Base-by-base conservation (phyloP, 2,888 invertebrate genomes). In the Pandemis cinnamomeana region DNA sequence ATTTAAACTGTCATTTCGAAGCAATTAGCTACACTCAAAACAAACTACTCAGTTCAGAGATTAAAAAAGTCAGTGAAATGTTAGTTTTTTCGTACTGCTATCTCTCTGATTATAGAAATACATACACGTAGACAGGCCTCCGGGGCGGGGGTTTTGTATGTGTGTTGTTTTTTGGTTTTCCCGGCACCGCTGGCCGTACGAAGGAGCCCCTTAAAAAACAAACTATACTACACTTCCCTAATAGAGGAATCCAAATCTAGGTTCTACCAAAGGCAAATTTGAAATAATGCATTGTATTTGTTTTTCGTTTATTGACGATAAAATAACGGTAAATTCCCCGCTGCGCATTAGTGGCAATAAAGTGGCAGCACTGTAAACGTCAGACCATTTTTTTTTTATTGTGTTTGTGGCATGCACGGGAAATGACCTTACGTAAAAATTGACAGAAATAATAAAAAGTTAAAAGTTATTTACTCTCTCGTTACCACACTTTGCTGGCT, bases 91-190 rank as follows among this genome's bases (percentile, higher is more conserved):
- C 41, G 27, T 13, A 42, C 10, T 41, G 0, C 15, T 64, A 20
- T 53, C 4, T 44, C 20, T 15, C n/a, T 11, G 51, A 51, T 36
- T 51, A 36, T 41, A 58, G 48, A 51, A 27, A 74, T 74, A 74
- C 74, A 66, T 74, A 74, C 74, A 71, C 70, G 15, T 27, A 71
- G 10, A 67, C 51, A 4, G 69, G 73, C 64, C 60, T 58, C 60
- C 60, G 44, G 27, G 55, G 67, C 44, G 70, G 70, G 8, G 64
- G 69, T 20, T 48, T 69, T 51, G 46, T 44, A 15, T 63, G n/a
- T 2, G 60, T 63, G 42, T 27, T 53, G 42, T 68, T 75, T 62
- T 41, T 46, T n/a, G 75, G 71, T 51, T 51, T 60, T 60, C 13
- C 46, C 63, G 71, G 63, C 46, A 42, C 53, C 55, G 44, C 36